A percentile compares a stretch with the other conserved stretches of the same genome.
Conservation (phyloP, 2,113 vertebrate genomes). For the Baryphthengus martii region DNA sequence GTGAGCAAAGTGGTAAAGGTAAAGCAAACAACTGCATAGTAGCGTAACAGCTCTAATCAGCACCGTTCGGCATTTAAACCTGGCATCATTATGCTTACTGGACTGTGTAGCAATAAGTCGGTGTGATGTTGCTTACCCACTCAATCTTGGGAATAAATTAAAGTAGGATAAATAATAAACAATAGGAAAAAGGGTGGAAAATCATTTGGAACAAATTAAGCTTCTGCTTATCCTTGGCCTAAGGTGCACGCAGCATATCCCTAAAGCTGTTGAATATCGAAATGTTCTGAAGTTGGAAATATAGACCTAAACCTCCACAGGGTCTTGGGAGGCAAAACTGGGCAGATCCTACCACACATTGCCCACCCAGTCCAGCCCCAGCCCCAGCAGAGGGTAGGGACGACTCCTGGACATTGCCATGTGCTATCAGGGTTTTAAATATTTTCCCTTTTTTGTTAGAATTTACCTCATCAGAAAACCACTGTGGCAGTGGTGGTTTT, state of each 20-base stretch:
- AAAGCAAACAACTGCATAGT: slow-evolving; percentile 35
- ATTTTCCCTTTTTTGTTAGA: neutral
- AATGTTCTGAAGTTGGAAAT: neutral
- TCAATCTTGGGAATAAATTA: slow-evolving; percentile 59
- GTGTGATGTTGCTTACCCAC: slow-evolving; percentile 55
- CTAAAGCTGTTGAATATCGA: neutral
- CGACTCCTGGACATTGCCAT: neutral
- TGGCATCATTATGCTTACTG: slow-evolving; percentile 41
- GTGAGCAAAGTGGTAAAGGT: slow-evolving; percentile 23
- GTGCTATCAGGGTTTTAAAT: neutral
- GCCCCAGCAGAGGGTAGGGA: neutral
- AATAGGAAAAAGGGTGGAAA: slow-evolving; percentile 41
- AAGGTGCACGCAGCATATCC: neutral
- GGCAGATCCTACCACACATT: neutral
- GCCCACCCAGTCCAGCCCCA: neutral
- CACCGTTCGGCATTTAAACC: neutral
- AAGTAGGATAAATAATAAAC: slow-evolving; percentile 60
- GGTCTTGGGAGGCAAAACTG: neutral
- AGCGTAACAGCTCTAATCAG: neutral
- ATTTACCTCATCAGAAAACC: neutral
- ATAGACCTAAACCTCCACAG: neutral
- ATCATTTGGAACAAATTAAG: slow-evolving; percentile 20
- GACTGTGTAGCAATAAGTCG: slow-evolving; percentile 30
- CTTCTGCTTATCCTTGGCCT: neutral
- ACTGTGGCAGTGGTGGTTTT: neutral